These are phyloP conservation scores for Cuniculus paca DNA, from an alignment of 2,797 vertebrate genomes.

Conservation along the genomic window DNA sequence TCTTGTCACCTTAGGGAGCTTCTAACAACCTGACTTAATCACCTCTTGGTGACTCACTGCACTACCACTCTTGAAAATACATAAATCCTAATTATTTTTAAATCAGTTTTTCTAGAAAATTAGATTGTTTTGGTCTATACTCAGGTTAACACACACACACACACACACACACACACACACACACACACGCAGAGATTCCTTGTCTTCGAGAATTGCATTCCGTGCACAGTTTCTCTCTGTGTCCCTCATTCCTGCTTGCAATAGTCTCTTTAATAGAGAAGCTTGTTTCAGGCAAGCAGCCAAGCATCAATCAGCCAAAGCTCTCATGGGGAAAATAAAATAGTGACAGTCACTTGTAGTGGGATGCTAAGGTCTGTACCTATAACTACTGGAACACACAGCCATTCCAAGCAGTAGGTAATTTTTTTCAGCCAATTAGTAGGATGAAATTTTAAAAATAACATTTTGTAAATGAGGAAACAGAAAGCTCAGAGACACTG, in stretches of 20 bases:
- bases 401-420: too few relatives aligned
- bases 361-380: background rate
- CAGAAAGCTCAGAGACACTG: background rate
- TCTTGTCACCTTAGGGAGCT: slow-evolving; percentile 79
- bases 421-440: background rate
- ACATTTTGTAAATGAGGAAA: background rate
- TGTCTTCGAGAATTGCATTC: background rate
- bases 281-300: background rate
- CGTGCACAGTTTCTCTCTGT: background rate
- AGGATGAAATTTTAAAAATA: background rate
- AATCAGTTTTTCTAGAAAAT: slow-evolving; percentile 78
- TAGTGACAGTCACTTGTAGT: background rate
- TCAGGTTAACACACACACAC: background rate
- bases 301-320: background rate
- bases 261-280: background rate
- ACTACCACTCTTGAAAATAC: slow-evolving; percentile 72
- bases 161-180: background rate
- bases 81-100: slow-evolving; percentile 85
- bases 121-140: background rate
- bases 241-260: background rate
- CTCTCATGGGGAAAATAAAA: slow-evolving; percentile 9
- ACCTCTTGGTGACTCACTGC: slow-evolving; percentile 68
- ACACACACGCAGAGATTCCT: background rate
- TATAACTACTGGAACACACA: background rate
- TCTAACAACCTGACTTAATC: slow-evolving; percentile 80